A percentile compares a stretch with the other conserved stretches of the same genome.
Conservation (phyloP, 2,113 vertebrate genomes). For the Paralichthys olivaceus region DNA sequence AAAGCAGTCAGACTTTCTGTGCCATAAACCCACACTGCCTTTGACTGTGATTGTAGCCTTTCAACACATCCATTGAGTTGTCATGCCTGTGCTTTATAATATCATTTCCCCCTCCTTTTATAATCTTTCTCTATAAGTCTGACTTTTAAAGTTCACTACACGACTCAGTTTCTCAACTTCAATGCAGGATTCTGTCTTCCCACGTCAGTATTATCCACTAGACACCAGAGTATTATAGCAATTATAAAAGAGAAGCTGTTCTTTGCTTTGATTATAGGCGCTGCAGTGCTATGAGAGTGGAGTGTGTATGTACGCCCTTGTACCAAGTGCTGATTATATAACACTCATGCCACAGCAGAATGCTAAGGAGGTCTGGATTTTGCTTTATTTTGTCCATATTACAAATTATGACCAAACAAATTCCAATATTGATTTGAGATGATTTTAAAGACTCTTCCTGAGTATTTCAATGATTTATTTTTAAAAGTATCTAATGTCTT, state of each 20-base stretch:
- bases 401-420: background rate
- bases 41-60: slow-evolving; percentile 25
- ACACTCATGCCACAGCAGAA: slow-evolving; percentile 22
- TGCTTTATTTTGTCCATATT: background rate
- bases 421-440: background rate
- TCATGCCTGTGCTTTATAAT: background rate
- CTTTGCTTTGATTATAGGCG: slow-evolving; percentile 24
- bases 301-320: background rate
- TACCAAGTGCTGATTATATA: slow-evolving; percentile 5
- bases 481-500: background rate
- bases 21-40: slow-evolving; percentile 16
- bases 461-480: background rate
- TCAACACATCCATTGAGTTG: slow-evolving; percentile 3
- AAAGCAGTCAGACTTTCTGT: slow-evolving; percentile 3
- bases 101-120: background rate
- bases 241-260: slow-evolving; percentile 10
- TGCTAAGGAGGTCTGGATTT: background rate
- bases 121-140: background rate
- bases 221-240: slow-evolving; percentile 4
- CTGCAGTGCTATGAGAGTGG: background rate
- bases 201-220: slow-evolving; percentile 1
- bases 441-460: background rate
- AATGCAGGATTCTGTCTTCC: background rate
- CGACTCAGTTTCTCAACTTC: background rate
- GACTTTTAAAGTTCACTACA: slow-evolving; percentile 10